Evolutionary conservation across 92 coral and sea anemone species (phyloP), one percentile per base, ranked within the genome.

Genomic region (Porites cylindrica): DNA sequence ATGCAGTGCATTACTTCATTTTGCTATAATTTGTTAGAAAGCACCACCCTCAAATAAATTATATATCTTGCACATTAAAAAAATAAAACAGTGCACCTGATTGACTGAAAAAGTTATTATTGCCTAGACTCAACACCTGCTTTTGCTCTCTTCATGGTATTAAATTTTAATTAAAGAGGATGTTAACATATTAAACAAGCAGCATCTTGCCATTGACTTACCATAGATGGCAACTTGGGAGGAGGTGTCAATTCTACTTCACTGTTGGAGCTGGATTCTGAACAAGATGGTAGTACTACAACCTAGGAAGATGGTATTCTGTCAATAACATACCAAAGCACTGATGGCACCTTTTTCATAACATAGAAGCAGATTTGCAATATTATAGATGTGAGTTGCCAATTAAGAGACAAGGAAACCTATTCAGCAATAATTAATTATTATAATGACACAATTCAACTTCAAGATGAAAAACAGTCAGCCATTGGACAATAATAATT

Each of bases 191-290:
- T 10, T 10, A 59, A 29, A 50, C 68, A 47, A 32, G 23, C 77
- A 73, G 77, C 61, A 10, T 17, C 51, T 72, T 65, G 18, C 26
- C 24, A 18, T 66, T 66, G 62, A 32, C 73, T 64, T 79, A 79
- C 73, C 83, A 79, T 50, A 66, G 63, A 65, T 79, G 83, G 83
- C 19, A 79, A 73, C 61, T 19, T 79, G 62, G 83, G 73, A 6
- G 47, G 10, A 79, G 63, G 26, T 64, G 74, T 66, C 20, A 64
- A 65, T 79, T 79, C 83, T 47, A 79, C 60, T 21, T 65, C 83
- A 51, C 83, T 79, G 83, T 43, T 79, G 83, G 83, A 79, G 74
- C 83, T 47, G 29, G 62, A 79, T 65, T n/a, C 51, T 10, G 83
- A 79, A 8, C 8, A 1, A 2, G 50, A 20, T n/a, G 47, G 74